These are phyloP conservation scores for Sebastes dallii DNA, from an alignment of 2,797 vertebrate genomes.

Conservation along the genomic window DNA sequence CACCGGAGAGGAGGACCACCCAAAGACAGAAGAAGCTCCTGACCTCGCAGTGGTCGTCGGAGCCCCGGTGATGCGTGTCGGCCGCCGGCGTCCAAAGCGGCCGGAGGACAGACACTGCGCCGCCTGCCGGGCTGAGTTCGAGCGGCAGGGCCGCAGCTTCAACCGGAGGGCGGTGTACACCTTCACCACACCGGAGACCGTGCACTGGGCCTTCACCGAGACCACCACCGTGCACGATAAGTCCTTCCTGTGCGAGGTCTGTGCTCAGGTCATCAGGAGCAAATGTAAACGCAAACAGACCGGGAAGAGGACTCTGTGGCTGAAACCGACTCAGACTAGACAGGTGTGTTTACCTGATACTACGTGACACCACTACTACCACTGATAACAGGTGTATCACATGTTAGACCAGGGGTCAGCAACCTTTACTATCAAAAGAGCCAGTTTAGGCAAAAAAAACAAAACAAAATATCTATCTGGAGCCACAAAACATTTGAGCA, in stretches of 20 bases:
- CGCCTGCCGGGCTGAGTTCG: conserved; percentile 58
- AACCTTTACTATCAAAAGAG: too few relatives aligned
- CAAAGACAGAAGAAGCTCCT: background rate
- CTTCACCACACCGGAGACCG: conserved; percentile 68
- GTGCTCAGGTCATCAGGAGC: conserved; percentile 64
- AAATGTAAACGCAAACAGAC: conserved; percentile 55
- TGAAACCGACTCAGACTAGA: conserved; percentile 39
- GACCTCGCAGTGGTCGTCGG: too few relatives aligned
- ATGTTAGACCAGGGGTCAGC: too few relatives aligned
- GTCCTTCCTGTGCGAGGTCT: conserved; percentile 72
- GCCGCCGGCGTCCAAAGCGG: background rate
- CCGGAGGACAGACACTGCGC: conserved; percentile 61
- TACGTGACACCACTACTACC: too few relatives aligned
- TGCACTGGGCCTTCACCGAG: conserved; percentile 66
- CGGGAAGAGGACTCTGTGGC: conserved; percentile 58
- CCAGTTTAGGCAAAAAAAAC: too few relatives aligned
- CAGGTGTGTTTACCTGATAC: conserved; percentile 33
- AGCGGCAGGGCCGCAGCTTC: conserved; percentile 69
- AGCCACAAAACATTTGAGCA: too few relatives aligned
- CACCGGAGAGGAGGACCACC: background rate
- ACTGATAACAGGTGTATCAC: too few relatives aligned
- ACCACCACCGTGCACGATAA: conserved; percentile 16
- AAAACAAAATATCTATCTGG: too few relatives aligned
- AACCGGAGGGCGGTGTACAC: conserved; percentile 72
- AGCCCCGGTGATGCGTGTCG: background rate